These are phyloP conservation scores for Chrysomela aeneicollis DNA, from an alignment of 2,888 invertebrate genomes.

Conservation along the genomic window DNA sequence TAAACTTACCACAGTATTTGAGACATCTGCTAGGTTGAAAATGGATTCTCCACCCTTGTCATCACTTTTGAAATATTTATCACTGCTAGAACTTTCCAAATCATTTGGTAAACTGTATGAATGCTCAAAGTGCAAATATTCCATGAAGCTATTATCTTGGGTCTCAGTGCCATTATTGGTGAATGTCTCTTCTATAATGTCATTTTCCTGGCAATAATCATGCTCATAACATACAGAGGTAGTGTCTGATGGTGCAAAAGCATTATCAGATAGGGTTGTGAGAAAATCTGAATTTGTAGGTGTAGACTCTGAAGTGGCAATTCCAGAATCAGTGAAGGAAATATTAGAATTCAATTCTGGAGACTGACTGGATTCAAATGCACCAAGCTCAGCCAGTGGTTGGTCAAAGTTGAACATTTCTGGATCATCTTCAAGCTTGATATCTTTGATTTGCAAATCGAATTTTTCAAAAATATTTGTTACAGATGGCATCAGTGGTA, in stretches of 20 bases:
- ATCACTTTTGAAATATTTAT: constrained; percentile 12
- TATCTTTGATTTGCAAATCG: background rate
- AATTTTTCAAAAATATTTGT: background rate
- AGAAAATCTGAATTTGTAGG: constrained; percentile 18
- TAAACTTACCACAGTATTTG: background rate
- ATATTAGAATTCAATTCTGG: constrained; percentile 1
- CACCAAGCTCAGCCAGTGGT: background rate
- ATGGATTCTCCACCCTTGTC: constrained; percentile 8
- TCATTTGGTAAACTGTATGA: constrained; percentile 43
- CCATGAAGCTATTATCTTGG: constrained; percentile 11
- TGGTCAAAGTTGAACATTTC: constrained; percentile 8
- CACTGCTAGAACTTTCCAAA: constrained; percentile 32
- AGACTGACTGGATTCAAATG: background rate
- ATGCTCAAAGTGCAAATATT: constrained; percentile 42
- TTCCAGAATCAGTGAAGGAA: constrained; percentile 4
- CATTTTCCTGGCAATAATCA: constrained; percentile 49
- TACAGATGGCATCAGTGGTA: background rate
- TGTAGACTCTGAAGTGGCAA: constrained; percentile 17
- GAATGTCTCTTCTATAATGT: constrained; percentile 31
- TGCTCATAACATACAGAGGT: constrained; percentile 44
- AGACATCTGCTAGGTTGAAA: background rate
- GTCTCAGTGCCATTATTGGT: constrained; percentile 26
- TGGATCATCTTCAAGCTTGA: constrained; percentile 9
- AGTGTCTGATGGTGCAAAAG: constrained; percentile 27
- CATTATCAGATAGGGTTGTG: constrained; percentile 27